phyloP scores from a whole-genome alignment of 1,140 invertebrate species.

The Mamestra configurata region DNA sequence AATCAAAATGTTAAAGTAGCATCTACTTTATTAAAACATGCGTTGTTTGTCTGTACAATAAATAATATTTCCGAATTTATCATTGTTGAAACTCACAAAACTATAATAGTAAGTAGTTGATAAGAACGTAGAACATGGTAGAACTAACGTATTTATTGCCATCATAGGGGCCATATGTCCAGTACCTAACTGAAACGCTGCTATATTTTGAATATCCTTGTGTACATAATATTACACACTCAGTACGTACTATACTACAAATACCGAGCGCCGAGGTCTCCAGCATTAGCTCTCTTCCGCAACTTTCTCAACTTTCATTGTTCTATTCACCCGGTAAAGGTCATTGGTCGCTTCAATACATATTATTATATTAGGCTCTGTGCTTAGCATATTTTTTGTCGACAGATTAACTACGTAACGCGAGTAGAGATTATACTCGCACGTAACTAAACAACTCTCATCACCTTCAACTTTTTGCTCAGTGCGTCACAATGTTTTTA shows the following conservation, averaged over 20 bases:
- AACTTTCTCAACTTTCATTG: conserved; percentile 32
- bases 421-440: no score
- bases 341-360: conserved; percentile 5
- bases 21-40: no score
- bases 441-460: not conserved
- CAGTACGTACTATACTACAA: not conserved
- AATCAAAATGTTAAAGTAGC: no score
- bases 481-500: conserved; percentile 34
- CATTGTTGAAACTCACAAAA: no score
- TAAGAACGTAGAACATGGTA: no score
- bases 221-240: not conserved
- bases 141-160: no score
- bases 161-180: no score
- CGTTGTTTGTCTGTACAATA: no score
- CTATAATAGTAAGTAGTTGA: no score
- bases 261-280: not conserved
- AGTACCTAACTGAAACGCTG: not conserved
- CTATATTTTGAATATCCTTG: not conserved
- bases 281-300: not conserved
- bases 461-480: conserved; percentile 21
- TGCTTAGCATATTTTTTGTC: not conserved
- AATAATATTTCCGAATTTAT: no score
- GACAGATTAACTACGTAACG: not conserved
- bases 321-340: not conserved
- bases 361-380: not conserved